Conservation (phyloP, 1,140 invertebrate genomes). For the Muscidifurax raptorellus region DNA sequence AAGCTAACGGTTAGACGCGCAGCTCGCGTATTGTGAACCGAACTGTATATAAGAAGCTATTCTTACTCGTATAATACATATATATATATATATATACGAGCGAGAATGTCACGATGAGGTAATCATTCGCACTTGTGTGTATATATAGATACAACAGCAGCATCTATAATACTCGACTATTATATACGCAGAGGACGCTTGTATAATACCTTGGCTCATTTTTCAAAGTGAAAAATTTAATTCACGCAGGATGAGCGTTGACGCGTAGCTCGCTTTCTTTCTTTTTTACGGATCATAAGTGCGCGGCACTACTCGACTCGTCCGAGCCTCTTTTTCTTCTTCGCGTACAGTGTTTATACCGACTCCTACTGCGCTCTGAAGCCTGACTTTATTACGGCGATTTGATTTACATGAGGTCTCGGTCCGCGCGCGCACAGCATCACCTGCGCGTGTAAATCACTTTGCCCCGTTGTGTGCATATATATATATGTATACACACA, state of each 20-base stretch:
- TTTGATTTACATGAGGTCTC: background rate
- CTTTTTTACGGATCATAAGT: conserved; percentile 23
- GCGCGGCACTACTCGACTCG: background rate
- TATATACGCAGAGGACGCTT: background rate
- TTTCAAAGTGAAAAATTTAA: background rate
- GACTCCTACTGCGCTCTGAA: background rate
- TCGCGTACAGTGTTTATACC: background rate
- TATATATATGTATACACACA: background rate
- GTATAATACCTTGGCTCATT: background rate
- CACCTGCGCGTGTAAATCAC: background rate
- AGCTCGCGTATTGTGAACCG: too few species aligned
- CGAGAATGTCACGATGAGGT: too few species aligned
- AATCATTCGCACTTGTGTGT: background rate
- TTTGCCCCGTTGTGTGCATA: too few species aligned
- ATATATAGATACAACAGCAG: too few species aligned
- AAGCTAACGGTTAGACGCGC: background rate
- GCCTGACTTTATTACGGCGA: background rate
- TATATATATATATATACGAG: too few species aligned
- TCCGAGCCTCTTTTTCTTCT: background rate
- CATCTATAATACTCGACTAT: too few species aligned
- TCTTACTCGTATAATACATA: too few species aligned
- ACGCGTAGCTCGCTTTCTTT: background rate
- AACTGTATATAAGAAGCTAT: conserved; percentile 7
- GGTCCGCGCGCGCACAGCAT: background rate
- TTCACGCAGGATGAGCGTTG: background rate